These are phyloP conservation scores for Microcebus lehilahytsara DNA, from an alignment of 2,113 vertebrate genomes.

Conservation along the genomic window DNA sequence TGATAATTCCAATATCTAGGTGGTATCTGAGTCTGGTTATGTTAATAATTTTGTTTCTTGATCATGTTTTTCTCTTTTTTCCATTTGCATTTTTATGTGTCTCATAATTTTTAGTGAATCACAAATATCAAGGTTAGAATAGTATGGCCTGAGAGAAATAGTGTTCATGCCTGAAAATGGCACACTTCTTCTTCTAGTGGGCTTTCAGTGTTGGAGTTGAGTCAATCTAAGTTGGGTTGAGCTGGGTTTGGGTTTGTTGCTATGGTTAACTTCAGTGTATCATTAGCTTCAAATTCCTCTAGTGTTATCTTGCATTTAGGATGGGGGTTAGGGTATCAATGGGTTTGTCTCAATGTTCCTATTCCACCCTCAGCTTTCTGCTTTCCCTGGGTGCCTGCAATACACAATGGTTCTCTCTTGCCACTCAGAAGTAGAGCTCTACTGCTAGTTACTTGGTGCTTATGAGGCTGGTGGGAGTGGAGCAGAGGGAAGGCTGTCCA, in stretches of 20 bases:
- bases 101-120: not conserved
- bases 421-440: not conserved
- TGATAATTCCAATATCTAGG: not conserved
- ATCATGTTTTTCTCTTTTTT: not conserved
- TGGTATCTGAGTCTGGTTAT: not conserved
- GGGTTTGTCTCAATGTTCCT: not conserved
- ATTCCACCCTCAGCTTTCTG: not conserved
- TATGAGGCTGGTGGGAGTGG: not conserved
- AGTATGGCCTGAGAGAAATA: not conserved
- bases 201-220: not conserved
- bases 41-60: not conserved
- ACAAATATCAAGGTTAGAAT: not conserved
- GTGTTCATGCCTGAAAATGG: not conserved
- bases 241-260: not conserved
- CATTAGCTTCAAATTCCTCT: not conserved
- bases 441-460: not conserved
- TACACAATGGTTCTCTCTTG: not conserved
- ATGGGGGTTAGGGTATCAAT: not conserved
- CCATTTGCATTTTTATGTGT: not conserved
- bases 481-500: not conserved
- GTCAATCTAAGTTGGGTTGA: not conserved
- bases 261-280: not conserved
- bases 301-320: not conserved
- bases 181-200: not conserved
- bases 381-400: not conserved